Conservation (phyloP, 2,113 vertebrate genomes). For the Hemichromis elongatus region DNA sequence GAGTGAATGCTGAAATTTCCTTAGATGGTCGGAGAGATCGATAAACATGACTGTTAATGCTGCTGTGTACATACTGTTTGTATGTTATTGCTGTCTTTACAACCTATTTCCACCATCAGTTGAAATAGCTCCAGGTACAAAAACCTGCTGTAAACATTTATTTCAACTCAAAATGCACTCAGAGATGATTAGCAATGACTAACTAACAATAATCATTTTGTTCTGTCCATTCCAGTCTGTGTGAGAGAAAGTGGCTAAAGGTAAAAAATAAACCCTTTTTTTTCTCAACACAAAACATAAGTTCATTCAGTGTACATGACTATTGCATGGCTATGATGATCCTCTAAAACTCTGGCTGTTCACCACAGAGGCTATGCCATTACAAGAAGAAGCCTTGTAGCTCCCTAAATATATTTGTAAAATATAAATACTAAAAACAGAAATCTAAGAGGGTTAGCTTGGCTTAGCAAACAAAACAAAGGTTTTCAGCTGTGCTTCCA, state of each 20-base stretch:
- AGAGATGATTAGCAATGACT: neutral
- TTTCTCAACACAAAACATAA: rapidly evolving
- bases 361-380: neutral
- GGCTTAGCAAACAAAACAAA: neutral
- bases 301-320: neutral
- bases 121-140: neutral
- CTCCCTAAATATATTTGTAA: neutral
- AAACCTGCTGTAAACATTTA: rapidly evolving
- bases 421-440: neutral
- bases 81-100: neutral
- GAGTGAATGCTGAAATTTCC: neutral
- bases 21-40: neutral
- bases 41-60: neutral
- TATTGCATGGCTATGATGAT: neutral
- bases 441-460: neutral
- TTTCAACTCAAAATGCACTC: neutral
- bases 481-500: rapidly evolving
- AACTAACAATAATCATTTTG: neutral
- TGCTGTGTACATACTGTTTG: neutral
- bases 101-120: neutral
- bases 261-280: neutral
- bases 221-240: neutral
- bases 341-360: neutral
- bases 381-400: neutral
- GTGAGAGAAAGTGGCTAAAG: neutral